Evolutionary conservation across 2,113 vertebrate genomes (phyloP), one percentile per base, ranked within the genome.

Genomic region (Mesocricetus auratus): DNA sequence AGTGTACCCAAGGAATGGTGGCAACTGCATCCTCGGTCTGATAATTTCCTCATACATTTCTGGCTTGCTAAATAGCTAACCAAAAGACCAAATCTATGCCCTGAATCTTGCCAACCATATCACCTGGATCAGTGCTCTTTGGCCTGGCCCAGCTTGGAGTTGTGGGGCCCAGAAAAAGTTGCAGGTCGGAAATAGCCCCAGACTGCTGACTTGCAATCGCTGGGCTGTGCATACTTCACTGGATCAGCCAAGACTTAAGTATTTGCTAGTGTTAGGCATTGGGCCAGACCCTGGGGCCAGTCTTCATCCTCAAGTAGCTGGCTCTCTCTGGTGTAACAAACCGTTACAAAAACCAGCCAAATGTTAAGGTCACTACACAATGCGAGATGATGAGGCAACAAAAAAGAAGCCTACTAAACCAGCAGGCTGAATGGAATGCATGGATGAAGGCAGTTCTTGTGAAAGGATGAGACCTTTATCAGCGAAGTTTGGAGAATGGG

Each of bases 191-290:
- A 42, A 50, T 24, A 89, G 86, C 58, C n/a, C 45, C 5, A 8
- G 53, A 31, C 86, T 93, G 53, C 83, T 33, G 19, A 24, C 45
- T 66, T 77, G 85, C 85, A 90, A 6, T 71, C 21, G 89, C 36
- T 17, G 1, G 21, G 74, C 58, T 31, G 36, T 53, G 60, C 60
- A 77, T 0, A 93, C 86, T 75, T 66, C 71, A 77, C 60, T 36
- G 31, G 12, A 73, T 91, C 86, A 60, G 81, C 86, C 73, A 89
- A 86, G 33, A 47, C n/a, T 93, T 83, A 56, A 71, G 50, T 74
- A 60, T 77, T 91, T 86, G 33, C 86, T 81, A 0, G 22, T 77
- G 31, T n/a, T 12, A 81, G 89, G 89, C 93, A 89, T n/a, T 56
- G 19, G 8, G 36, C 89, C 81, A 95, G 85, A 77, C 42, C 8